A percentile compares a stretch with the other conserved stretches of the same genome.
phyloP scores from a whole-genome alignment of 92 coral and sea anemone genomes.

The Porites cylindrica region DNA sequence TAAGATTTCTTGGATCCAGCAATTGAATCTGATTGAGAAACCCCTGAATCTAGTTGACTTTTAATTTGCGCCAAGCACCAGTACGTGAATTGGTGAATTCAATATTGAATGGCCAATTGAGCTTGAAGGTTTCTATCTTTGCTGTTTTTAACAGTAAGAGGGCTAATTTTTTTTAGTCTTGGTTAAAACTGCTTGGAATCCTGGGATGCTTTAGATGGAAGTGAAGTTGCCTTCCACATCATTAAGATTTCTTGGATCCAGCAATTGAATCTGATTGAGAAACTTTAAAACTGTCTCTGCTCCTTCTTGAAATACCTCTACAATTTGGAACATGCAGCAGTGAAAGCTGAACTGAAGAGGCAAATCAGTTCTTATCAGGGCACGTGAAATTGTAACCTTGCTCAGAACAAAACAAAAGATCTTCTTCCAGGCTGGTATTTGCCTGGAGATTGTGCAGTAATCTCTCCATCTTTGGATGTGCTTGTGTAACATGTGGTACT shows the following conservation, averaged over 20 bases:
- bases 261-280: constrained; percentile 50
- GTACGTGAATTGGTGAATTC: too few relatives aligned
- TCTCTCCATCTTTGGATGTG: constrained; percentile 57
- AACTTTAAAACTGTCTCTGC: constrained; percentile 36
- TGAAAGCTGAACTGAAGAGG: constrained; percentile 31
- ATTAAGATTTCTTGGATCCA: constrained; percentile 55
- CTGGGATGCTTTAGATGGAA: neutral
- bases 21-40: constrained; percentile 52
- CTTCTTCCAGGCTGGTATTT: constrained; percentile 46
- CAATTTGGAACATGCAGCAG: constrained; percentile 3
- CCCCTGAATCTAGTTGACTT: too few relatives aligned
- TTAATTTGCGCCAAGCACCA: too few relatives aligned
- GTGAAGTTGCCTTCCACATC: neutral
- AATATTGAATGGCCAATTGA: too few relatives aligned
- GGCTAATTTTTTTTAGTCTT: constrained; percentile 32
- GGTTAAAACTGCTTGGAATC: constrained; percentile 28
- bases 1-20: constrained; percentile 56
- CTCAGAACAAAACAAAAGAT: constrained; percentile 51
- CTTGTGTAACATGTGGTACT: constrained; percentile 60
- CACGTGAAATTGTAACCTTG: constrained; percentile 33
- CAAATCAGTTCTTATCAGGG: constrained; percentile 37
- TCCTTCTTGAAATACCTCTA: neutral
- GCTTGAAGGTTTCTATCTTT: neutral
- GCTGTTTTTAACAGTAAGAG: constrained; percentile 5
- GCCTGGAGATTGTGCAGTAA: constrained; percentile 41